Evolutionary conservation across 2,888 invertebrate species (phyloP).

Genomic region (Stictocephala bisonia): DNA sequence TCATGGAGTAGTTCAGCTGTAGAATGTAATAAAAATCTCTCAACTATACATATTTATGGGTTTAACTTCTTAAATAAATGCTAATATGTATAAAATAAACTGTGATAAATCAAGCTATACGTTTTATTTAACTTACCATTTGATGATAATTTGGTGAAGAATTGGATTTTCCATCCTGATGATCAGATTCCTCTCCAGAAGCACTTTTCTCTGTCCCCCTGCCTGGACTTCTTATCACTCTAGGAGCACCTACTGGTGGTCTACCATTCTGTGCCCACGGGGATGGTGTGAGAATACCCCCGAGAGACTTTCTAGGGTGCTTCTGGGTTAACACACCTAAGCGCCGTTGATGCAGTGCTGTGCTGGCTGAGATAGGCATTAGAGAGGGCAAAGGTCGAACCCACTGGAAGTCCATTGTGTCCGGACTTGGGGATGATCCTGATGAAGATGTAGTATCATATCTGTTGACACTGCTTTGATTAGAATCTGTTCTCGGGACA

Average conservation of each 20-base stretch:
- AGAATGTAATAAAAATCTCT: too few species aligned
- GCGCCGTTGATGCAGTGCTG: background rate
- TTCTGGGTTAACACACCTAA: background rate
- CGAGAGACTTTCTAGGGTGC: slow-evolving; percentile 43
- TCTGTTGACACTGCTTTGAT: slow-evolving; percentile 1
- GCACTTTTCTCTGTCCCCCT: background rate
- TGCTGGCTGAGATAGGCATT: slow-evolving; percentile 41
- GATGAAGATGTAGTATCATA: slow-evolving; percentile 4
- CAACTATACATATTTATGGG: too few species aligned
- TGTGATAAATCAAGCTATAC: too few species aligned
- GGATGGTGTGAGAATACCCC: slow-evolving; percentile 57
- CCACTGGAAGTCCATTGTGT: slow-evolving; percentile 40
- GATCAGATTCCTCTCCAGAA: background rate
- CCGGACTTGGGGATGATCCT: slow-evolving; percentile 25
- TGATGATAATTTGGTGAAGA: slow-evolving; percentile 1
- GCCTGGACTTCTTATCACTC: slow-evolving; percentile 15
- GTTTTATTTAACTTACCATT: slow-evolving; percentile 10
- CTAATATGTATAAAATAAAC: too few species aligned
- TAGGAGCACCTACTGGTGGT: slow-evolving; percentile 45
- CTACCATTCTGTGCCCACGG: slow-evolving; percentile 56
- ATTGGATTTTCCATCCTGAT: background rate
- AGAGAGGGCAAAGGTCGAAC: slow-evolving; percentile 45
- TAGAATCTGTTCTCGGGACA: background rate
- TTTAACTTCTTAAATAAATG: too few species aligned
- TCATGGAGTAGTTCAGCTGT: too few species aligned